Evolutionary conservation across 2,888 invertebrate genomes (phyloP).

Genomic region (Callyntrura sp.): DNA sequence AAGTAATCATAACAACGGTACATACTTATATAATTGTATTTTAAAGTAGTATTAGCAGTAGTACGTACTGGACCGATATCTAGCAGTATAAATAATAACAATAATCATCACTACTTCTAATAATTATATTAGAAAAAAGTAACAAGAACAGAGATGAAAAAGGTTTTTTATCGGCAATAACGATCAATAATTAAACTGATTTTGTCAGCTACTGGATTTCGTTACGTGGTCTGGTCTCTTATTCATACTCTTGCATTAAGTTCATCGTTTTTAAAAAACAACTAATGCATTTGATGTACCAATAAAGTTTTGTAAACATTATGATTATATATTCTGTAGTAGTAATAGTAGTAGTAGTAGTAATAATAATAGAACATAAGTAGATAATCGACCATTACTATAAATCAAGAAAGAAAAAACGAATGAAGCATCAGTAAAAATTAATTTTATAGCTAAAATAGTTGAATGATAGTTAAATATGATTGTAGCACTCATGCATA

Average conservation of each 20-base stretch:
- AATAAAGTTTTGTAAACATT: not conserved
- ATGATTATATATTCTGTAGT: not conserved
- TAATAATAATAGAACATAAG: not conserved
- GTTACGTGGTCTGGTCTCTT: not conserved
- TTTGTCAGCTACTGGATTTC: not conserved
- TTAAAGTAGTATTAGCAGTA: not conserved
- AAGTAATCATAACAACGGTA: not conserved
- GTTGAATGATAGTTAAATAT: not conserved
- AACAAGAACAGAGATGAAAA: conserved; percentile 7
- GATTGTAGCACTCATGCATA: not conserved
- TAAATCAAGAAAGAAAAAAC: not conserved
- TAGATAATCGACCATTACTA: not conserved
- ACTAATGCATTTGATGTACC: not conserved
- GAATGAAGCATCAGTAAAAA: not conserved
- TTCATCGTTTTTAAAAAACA: conserved; percentile 2
- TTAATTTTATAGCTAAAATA: not conserved
- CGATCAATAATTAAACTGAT: not conserved
- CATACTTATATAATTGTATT: not conserved
- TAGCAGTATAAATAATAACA: not conserved
- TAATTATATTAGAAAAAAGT: conserved; percentile 5
- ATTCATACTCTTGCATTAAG: conserved; percentile 1
- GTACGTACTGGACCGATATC: not conserved
- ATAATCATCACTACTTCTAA: not conserved
- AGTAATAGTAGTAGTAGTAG: no score
- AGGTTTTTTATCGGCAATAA: not conserved